Evolutionary conservation across 1,140 invertebrate species (phyloP), one percentile per base, ranked within the genome.

Genomic region (Lamellibrachia luymesi): DNA sequence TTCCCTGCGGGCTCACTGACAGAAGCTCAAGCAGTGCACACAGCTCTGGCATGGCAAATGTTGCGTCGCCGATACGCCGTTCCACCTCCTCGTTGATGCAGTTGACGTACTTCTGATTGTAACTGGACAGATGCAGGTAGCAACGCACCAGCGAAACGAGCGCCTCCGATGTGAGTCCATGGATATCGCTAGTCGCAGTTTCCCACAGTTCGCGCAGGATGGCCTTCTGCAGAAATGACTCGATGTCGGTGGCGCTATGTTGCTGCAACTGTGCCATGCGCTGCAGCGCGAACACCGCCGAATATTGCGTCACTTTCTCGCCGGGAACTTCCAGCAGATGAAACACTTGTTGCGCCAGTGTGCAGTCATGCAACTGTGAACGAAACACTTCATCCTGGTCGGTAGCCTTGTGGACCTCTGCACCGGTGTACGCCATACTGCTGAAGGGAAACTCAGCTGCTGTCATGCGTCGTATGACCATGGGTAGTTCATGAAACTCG

Each of bases 11-110:
- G 93, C 96, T 94, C 94, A 64, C 56, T 22, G 93, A 93, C 8
- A 94, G 80, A 92, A 96, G 95, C 91, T 95, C 95, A 50, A 97
- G 96, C 93, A 97, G 96, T 93, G 97, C 96, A 95, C 97, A 97
- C 49, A 98, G 95, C 94, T 98, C 97, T 27, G 96, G 94, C n/a
- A 98, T 94, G 38, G 95, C 96, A 56, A 98, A 96, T 92, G 97
- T 97, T 92, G 97, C 97, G 93, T 98, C 97, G 7, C 93, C 94
- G 25, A 95, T 94, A 89, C 95, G 93, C 80, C 90, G 92, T 93
- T 95, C 94, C 6, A 95, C 93, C 93, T 95, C 95, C 10, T 94
- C 92, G 17, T 94, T 94, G n/a, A 95, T 91, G 6, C 90, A 92
- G 7, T 93, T 90, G 25, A 93, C 38, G 91, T 94, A 94, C 8